Base-by-base conservation (phyloP, 2,888 invertebrate genomes). In the Theodoxus fluviatilis region DNA sequence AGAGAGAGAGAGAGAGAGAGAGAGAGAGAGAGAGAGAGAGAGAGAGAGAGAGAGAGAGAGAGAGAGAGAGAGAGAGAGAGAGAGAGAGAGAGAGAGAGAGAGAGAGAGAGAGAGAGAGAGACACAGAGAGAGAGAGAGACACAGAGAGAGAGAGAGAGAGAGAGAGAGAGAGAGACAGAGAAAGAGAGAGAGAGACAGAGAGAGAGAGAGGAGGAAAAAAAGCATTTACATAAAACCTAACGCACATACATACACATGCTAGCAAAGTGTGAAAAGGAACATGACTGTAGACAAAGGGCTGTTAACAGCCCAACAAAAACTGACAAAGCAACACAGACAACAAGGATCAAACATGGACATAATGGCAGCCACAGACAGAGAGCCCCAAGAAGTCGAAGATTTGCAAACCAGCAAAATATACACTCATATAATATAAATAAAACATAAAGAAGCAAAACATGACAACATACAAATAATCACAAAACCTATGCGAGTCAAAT, bases 21-120 rank as follows among this genome's bases (percentile, higher is more conserved):
- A 43, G 43, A 43, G 43, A 43, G 43, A 43, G 43, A 43, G 43
- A 43, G 43, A 43, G 43, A 43, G 43, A 43, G 43, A 43, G 43
- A 43, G 43, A 43, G 43, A 43, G 43, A 43, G 43, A 43, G 43
- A 43, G 43, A 43, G 43, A 43, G 43, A 43, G 43, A 43, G 43
- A 43, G 43, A 43, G 43, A 43, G 43, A 43, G 43, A 43, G 43
- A 43, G 43, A 43, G 43, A 43, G 43, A 43, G 43, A 43, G 43
- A 43, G 43, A 43, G 43, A 43, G 43, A 43, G 43, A 43, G 43
- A 43, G 43, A 43, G 43, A 43, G 43, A 43, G 43, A 43, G 43
- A 43, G 43, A 43, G 12, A 43, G 43, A 43, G 12, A 43, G 43
- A 43, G 43, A 43, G 43, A 43, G 43, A 43, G 12, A 43, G 43